A percentile compares a stretch with the other conserved stretches of the same genome.
These are phyloP conservation scores for Ochropleura leucogaster DNA, from an alignment of 2,888 invertebrate genomes.

Conservation along the genomic window DNA sequence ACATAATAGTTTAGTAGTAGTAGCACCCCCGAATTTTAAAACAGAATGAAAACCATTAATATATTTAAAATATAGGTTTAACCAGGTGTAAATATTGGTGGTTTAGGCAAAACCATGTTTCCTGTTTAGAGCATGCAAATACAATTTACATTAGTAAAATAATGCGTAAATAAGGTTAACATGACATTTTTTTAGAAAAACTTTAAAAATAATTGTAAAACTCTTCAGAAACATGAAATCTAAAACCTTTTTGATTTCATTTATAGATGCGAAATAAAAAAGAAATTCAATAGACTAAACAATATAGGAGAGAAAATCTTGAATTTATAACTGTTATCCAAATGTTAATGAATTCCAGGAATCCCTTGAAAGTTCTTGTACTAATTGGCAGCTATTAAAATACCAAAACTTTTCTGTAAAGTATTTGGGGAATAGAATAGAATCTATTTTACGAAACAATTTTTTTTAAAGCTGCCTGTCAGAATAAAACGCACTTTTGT, in stretches of 20 bases:
- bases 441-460: neutral
- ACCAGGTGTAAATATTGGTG: too few relatives aligned
- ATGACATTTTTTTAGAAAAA: too few relatives aligned
- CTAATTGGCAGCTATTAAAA: conserved; percentile 10
- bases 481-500: conserved; percentile 2
- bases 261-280: neutral
- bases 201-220: neutral
- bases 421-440: neutral
- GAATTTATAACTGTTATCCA: neutral
- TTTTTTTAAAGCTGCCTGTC: neutral
- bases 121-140: too few relatives aligned
- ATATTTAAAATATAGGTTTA: too few relatives aligned
- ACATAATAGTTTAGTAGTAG: too few relatives aligned
- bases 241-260: neutral
- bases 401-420: neutral
- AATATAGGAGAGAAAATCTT: neutral
- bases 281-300: neutral
- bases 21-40: too few relatives aligned
- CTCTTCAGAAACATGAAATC: neutral
- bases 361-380: neutral
- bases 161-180: too few relatives aligned
- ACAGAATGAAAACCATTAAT: too few relatives aligned
- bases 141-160: too few relatives aligned
- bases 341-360: neutral
- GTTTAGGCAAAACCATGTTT: too few relatives aligned